phyloP scores from a whole-genome alignment of 2,888 invertebrate species.

The Ectemnius continuus region DNA sequence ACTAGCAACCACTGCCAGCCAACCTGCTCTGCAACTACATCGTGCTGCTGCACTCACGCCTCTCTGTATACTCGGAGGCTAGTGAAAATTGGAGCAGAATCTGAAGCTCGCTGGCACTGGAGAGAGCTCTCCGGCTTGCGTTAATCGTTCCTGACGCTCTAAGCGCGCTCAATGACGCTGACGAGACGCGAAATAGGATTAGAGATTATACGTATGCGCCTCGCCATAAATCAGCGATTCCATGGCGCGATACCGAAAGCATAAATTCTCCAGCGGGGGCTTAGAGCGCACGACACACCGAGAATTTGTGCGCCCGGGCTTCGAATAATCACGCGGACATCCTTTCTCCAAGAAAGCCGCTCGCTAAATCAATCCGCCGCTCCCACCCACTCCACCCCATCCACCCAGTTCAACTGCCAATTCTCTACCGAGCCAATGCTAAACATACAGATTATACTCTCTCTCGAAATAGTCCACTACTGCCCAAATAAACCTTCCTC shows the following conservation, averaged over 20 bases:
- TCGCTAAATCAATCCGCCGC: no score
- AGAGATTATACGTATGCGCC: slow-evolving; percentile 32
- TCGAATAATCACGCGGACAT: no score
- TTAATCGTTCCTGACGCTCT: slow-evolving; percentile 23
- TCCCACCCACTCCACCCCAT: no score
- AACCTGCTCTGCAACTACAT: neutral
- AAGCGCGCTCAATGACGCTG: slow-evolving; percentile 23
- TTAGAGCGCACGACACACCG: neutral
- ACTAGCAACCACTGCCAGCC: neutral
- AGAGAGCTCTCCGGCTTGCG: slow-evolving; percentile 10
- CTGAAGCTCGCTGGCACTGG: neutral
- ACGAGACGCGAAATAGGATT: slow-evolving; percentile 43
- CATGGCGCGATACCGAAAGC: slow-evolving; percentile 61
- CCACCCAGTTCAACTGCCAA: no score
- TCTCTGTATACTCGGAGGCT: neutral
- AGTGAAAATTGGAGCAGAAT: slow-evolving; percentile 3
- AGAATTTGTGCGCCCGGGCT: no score
- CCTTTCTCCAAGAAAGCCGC: no score
- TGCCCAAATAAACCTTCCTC: no score
- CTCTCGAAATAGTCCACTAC: no score
- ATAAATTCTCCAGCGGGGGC: slow-evolving; percentile 56
- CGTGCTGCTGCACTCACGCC: neutral
- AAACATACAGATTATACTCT: no score
- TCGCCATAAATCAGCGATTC: slow-evolving; percentile 62
- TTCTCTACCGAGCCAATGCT: no score